phyloP scores from a whole-genome alignment of 2,888 invertebrate genomes.

The Sialis fuliginosa region DNA sequence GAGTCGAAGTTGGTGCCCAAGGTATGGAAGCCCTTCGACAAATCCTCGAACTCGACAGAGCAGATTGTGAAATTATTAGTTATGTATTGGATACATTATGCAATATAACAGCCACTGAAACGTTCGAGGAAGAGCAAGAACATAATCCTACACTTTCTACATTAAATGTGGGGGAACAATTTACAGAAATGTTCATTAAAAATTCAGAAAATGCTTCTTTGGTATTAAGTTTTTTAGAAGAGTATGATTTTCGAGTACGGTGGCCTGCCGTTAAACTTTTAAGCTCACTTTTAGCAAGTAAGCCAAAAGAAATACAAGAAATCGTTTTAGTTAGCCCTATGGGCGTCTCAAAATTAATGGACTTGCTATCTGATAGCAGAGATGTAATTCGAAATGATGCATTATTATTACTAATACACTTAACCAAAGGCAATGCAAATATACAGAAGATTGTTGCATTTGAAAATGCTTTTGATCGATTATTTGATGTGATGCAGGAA shows the following conservation, averaged over 20 bases:
- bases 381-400: constrained; percentile 95
- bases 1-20: constrained; percentile 91
- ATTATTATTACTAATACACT: constrained; percentile 70
- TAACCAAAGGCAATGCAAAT: constrained; percentile 90
- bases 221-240: constrained; percentile 72
- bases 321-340: constrained; percentile 80
- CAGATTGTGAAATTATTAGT: constrained; percentile 81
- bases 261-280: constrained; percentile 80
- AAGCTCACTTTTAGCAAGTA: constrained; percentile 71
- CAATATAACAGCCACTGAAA: constrained; percentile 69
- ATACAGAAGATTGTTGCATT: constrained; percentile 99
- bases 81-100: constrained; percentile 84
- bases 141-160: constrained; percentile 27
- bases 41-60: constrained; percentile 74
- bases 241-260: constrained; percentile 87
- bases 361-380: constrained; percentile 78
- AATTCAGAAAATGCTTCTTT: constrained; percentile 67
- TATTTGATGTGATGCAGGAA: constrained; percentile 81
- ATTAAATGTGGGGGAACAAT: constrained; percentile 73
- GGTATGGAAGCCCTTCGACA: constrained; percentile 67
- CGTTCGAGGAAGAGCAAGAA: constrained; percentile 66
- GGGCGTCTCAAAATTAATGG: constrained; percentile 96
- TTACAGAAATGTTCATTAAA: constrained; percentile 95
- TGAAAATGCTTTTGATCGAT: constrained; percentile 92
- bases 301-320: constrained; percentile 74